phyloP scores from a whole-genome alignment of 92 coral and sea anemone species.

The Meandrina meandrites region DNA sequence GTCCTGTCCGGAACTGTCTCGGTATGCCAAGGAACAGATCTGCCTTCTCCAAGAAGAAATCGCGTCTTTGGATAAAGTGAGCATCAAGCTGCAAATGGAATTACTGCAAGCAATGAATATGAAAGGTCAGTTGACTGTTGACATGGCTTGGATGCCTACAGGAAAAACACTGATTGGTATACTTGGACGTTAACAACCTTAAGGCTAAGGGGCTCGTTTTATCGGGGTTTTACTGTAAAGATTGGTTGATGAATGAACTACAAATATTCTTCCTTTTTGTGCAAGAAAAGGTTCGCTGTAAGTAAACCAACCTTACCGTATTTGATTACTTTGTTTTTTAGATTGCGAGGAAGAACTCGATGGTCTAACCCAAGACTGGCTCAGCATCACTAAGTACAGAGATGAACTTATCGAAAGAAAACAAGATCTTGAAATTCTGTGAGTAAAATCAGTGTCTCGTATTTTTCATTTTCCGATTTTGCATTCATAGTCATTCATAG shows the following conservation, averaged over 20 bases:
- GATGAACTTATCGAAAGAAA: background rate
- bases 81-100: slow-evolving; percentile 15
- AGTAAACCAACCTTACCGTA: too few species aligned
- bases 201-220: too few species aligned
- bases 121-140: background rate
- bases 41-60: background rate
- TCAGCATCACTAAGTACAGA: background rate
- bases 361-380: slow-evolving; percentile 16
- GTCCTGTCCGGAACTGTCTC: background rate
- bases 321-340: background rate
- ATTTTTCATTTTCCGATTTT: background rate
- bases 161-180: too few species aligned
- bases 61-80: slow-evolving; percentile 10
- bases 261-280: too few species aligned
- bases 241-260: too few species aligned
- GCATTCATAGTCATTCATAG: background rate
- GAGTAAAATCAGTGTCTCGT: background rate
- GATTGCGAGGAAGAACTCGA: slow-evolving; percentile 13
- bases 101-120: background rate
- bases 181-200: too few species aligned
- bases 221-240: too few species aligned
- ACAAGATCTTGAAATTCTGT: slow-evolving; percentile 17
- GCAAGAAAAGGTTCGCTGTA: too few species aligned
- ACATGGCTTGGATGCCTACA: background rate
- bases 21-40: slow-evolving; percentile 2